Percentiles rank a stretch among this genome's conserved stretches.
phyloP scores from a whole-genome alignment of 2,888 invertebrate genomes.

The Folsomia candida region DNA sequence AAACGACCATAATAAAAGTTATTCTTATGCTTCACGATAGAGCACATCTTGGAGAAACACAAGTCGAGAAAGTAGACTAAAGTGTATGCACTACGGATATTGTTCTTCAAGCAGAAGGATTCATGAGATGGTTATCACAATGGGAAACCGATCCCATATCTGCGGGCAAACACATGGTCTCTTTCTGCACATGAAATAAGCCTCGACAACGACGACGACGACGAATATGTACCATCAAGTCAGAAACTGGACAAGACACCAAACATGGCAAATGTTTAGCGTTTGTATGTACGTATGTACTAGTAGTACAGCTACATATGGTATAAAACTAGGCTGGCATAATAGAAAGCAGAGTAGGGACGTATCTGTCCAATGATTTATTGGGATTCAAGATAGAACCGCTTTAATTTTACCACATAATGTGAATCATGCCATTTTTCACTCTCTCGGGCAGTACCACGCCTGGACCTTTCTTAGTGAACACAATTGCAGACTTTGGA shows the following conservation, averaged over 20 bases:
- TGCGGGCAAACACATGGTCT: not conserved
- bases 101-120: not conserved
- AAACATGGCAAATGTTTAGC: not conserved
- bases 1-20: slow-evolving; percentile 2
- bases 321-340: too few relatives aligned
- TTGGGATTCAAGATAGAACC: not conserved
- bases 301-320: too few relatives aligned
- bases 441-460: not conserved
- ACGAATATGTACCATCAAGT: not conserved
- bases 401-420: slow-evolving; percentile 1
- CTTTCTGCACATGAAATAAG: too few relatives aligned
- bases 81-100: not conserved
- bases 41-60: not conserved
- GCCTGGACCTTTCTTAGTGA: not conserved
- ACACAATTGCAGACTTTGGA: too few relatives aligned
- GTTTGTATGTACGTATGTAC: too few relatives aligned
- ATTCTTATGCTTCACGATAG: slow-evolving; percentile 1
- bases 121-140: not conserved
- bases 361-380: slow-evolving; percentile 1
- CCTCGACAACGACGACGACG: not conserved
- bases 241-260: not conserved
- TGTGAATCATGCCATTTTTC: not conserved
- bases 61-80: not conserved
- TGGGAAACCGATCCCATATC: not conserved
- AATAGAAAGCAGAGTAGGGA: not conserved